Percentiles rank a stretch among this genome's conserved stretches.
Evolutionary conservation across 2,888 invertebrate genomes (phyloP).

Genomic region (Adelphocoris suturalis): DNA sequence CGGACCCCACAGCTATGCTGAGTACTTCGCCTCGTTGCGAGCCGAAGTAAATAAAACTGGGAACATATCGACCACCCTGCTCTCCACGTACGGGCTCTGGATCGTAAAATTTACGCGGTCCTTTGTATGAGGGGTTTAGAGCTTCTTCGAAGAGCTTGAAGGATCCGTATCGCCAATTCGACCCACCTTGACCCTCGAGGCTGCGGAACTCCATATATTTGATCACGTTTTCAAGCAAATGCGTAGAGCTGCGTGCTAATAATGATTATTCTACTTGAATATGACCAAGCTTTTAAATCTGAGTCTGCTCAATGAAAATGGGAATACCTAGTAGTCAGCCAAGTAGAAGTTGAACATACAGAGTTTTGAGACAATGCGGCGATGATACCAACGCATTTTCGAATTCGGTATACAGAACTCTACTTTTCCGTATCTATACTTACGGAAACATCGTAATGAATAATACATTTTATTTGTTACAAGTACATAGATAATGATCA

Average conservation of each 20-base stretch:
- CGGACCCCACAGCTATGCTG: constrained; percentile 6
- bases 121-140: constrained; percentile 47
- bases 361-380: too few species aligned
- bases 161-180: constrained; percentile 36
- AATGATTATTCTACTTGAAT: too few species aligned
- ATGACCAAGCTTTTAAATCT: too few species aligned
- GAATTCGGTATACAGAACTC: too few species aligned
- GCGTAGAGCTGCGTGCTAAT: background rate
- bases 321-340: too few species aligned
- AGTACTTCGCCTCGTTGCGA: constrained; percentile 35
- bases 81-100: background rate
- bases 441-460: too few species aligned
- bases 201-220: background rate
- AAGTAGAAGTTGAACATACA: too few species aligned
- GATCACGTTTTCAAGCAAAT: background rate
- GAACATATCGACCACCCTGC: constrained; percentile 60
- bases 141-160: constrained; percentile 41
- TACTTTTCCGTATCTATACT: too few species aligned
- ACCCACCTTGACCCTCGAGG: background rate
- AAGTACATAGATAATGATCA: too few species aligned
- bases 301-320: too few species aligned
- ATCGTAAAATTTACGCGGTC: constrained; percentile 59
- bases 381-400: too few species aligned
- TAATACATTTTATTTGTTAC: too few species aligned
- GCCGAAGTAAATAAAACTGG: constrained; percentile 37